Evolutionary conservation across 2,797 vertebrate species (phyloP).

Genomic region (Urocyon cinereoargenteus): DNA sequence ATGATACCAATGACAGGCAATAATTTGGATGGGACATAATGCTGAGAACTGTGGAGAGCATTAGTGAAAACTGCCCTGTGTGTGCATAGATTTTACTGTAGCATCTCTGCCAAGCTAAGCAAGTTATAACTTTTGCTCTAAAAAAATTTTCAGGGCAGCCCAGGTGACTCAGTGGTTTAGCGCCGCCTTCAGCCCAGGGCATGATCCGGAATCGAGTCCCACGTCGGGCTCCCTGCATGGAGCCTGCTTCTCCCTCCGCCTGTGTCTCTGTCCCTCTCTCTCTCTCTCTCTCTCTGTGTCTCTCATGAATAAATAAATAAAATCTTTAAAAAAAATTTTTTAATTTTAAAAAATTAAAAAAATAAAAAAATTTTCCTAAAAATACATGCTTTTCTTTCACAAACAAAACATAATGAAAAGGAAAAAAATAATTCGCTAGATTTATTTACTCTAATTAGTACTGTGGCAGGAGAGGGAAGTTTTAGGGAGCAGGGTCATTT

Average conservation of each 20-base stretch:
- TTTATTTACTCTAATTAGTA: constrained; percentile 30
- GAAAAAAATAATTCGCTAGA: constrained; percentile 28
- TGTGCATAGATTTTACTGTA: background rate
- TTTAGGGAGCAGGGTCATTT: background rate
- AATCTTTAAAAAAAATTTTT: too few species aligned
- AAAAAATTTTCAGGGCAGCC: constrained; percentile 5
- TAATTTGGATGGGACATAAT: background rate
- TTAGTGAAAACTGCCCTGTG: background rate
- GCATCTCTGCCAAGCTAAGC: background rate
- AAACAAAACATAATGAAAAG: constrained; percentile 12
- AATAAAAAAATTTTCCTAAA: constrained; percentile 36
- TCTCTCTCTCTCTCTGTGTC: too few species aligned
- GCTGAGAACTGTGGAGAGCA: background rate
- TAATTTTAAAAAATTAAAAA: too few species aligned
- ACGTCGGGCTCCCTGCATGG: too few species aligned
- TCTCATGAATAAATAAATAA: too few species aligned
- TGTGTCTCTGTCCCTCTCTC: too few species aligned
- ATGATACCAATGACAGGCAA: background rate
- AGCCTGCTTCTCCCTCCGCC: too few species aligned
- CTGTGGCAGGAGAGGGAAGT: background rate
- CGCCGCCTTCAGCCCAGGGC: too few species aligned
- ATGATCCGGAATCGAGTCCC: too few species aligned
- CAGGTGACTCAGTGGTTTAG: too few species aligned
- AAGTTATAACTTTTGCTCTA: constrained; percentile 30
- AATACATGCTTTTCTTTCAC: background rate